Evolutionary conservation across 2,888 invertebrate species (phyloP).

Genomic region (Norana najaformis): DNA sequence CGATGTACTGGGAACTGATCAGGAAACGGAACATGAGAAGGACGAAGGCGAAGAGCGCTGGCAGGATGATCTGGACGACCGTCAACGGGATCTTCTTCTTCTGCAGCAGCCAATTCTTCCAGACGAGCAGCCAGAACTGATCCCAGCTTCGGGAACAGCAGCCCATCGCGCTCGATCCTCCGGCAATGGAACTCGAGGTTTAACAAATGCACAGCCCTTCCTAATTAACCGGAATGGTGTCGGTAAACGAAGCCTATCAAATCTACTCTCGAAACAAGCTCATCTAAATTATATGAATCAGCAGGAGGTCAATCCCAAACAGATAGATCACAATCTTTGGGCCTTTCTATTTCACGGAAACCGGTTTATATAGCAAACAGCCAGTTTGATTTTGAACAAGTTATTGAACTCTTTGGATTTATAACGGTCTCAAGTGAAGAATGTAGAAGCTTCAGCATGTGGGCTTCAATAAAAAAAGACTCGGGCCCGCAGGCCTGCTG

Average conservation of each 20-base stretch:
- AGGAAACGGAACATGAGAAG: conserved; percentile 74
- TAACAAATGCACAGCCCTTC: neutral
- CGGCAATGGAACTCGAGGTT: neutral
- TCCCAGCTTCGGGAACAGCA: neutral
- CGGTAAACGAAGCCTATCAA: neutral
- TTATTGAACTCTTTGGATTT: no score
- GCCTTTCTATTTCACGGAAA: neutral
- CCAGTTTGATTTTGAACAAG: no score
- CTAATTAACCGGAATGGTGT: neutral
- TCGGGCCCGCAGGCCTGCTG: no score
- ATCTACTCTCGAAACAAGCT: neutral
- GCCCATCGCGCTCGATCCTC: neutral
- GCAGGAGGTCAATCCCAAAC: neutral
- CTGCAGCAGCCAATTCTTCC: conserved; percentile 83
- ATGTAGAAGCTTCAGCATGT: no score
- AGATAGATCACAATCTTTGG: no score
- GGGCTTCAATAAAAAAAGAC: no score
- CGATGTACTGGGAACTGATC: conserved; percentile 58
- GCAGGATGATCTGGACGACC: conserved; percentile 68
- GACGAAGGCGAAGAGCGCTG: conserved; percentile 64
- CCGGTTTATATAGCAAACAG: neutral
- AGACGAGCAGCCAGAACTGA: conserved; percentile 74
- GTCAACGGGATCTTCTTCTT: conserved; percentile 75
- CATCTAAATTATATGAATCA: neutral
- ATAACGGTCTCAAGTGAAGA: no score